These are phyloP conservation scores for Heliconius ethilla DNA, from an alignment of 2,888 invertebrate genomes.

Conservation along the genomic window DNA sequence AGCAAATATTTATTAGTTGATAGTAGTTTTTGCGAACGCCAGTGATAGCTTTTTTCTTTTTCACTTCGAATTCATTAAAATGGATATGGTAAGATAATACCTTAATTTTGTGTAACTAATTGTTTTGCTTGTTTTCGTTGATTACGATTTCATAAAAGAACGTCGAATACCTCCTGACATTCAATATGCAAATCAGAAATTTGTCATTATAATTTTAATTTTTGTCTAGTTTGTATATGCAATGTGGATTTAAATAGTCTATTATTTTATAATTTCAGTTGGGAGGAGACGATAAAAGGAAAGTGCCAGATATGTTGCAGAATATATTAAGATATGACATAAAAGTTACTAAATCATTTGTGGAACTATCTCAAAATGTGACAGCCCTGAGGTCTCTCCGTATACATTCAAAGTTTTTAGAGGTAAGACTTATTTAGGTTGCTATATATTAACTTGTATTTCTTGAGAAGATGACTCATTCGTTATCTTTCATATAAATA, in stretches of 20 bases:
- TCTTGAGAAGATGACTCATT: conserved; percentile 13
- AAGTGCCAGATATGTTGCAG: conserved; percentile 75
- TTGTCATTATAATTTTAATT: background rate
- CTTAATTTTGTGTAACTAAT: background rate
- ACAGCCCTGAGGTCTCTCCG: conserved; percentile 77
- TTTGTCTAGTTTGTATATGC: background rate
- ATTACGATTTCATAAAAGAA: background rate
- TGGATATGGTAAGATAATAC: conserved; percentile 57
- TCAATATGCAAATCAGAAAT: background rate
- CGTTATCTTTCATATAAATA: background rate
- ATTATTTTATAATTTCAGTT: conserved; percentile 41
- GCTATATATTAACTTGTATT: background rate
- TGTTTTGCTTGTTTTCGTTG: background rate
- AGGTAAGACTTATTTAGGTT: conserved; percentile 63
- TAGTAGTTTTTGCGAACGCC: conserved; percentile 9
- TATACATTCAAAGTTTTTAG: conserved; percentile 81
- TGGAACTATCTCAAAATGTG: conserved; percentile 71
- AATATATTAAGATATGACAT: conserved; percentile 77
- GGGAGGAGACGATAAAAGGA: conserved; percentile 63
- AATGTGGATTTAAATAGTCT: background rate
- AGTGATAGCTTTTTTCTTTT: conserved; percentile 1
- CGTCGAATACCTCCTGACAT: background rate
- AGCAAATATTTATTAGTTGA: conserved; percentile 5
- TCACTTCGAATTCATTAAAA: conserved; percentile 42
- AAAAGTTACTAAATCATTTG: conserved; percentile 78